Percentiles rank a stretch among this genome's conserved stretches.
These are phyloP conservation scores for Nothocercus nigrocapillus DNA, from an alignment of 2,113 vertebrate genomes.

Conservation along the genomic window DNA sequence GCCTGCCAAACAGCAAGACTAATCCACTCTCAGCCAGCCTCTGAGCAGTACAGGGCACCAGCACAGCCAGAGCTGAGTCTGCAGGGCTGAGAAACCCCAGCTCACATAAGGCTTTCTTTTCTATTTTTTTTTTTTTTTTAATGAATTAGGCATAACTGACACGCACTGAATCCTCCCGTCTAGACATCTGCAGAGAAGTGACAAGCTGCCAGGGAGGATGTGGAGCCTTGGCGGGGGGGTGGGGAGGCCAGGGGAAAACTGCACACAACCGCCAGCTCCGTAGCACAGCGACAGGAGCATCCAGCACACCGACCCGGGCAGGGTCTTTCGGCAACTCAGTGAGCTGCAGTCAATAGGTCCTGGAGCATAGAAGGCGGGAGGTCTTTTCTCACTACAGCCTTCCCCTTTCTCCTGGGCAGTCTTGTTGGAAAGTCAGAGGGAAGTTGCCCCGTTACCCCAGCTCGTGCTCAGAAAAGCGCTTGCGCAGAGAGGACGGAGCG, in stretches of 20 bases:
- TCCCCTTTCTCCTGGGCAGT: background rate
- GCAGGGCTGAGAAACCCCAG: conserved; percentile 45
- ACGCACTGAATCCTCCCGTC: conserved; percentile 69
- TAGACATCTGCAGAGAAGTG: conserved; percentile 74
- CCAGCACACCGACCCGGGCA: background rate
- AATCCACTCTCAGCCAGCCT: background rate
- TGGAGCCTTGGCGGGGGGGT: conserved; percentile 45
- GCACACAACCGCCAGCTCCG: background rate
- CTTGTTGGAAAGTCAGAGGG: background rate
- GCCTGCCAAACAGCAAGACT: background rate
- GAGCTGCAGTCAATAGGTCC: background rate
- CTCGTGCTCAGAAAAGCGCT: background rate
- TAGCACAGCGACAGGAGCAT: background rate
- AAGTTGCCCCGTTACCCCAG: background rate
- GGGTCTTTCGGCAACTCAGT: background rate
- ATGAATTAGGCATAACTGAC: conserved; percentile 68
- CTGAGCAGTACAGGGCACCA: background rate
- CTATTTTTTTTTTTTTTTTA: background rate
- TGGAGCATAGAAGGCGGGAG: background rate
- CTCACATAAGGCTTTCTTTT: background rate
- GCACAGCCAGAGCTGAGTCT: conserved; percentile 49
- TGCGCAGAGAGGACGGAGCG: background rate
- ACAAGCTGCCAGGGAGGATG: conserved; percentile 71
- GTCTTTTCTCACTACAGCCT: background rate
- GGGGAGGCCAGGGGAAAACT: conserved; percentile 10